Evolutionary conservation across 2,797 vertebrate species (phyloP), one percentile per base, ranked within the genome.

Genomic region (Centroberyx gerrardi): DNA sequence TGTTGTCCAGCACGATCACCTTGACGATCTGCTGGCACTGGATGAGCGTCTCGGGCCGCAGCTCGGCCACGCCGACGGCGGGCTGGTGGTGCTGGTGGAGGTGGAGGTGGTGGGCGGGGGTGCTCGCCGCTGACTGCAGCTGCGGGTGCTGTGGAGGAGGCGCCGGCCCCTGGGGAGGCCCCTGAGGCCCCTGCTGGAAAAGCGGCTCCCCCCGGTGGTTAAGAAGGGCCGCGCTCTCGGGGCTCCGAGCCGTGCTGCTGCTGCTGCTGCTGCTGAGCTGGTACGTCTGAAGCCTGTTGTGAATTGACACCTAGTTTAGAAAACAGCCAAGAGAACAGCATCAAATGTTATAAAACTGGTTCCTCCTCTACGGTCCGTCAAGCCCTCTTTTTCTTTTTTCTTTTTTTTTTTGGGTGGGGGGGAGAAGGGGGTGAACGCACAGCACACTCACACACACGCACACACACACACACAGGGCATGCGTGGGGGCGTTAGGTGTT

Each of bases 241-340:
- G 95, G 94, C 94, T 96, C 96, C 92, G 95, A 87, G 95, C 92
- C 93, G 91, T 87, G 94, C 82, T 93, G 90, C 67, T 52, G 72
- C 51, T 62, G 56, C 90, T 87, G 94, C 82, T 93, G 90, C 89
- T 87, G 90, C 95, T 97, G 97, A 97, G 97, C 96, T 96, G 98
- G 96, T 97, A 97, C 97, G 96, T 98, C 97, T 99, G 98, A 97
- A 98, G 98, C 98, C 98, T 99, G 98, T 99, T 99, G 97, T 99
- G 98, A 99, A 99, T 99, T 98, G 98, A 99, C 97, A 99, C 98
- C 98, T 99, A 99, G 97, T 99, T 99, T 99, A 99, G 98, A 99
- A 99, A 98, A 99, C 98, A 99, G 97, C 94, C 98, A 99, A 96
- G 90, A 99, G 97, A 94, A 99, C 94, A 99, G 97, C 97, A 96